phyloP scores from a whole-genome alignment of 2,797 vertebrate genomes.

The Epinephelus awoara region DNA sequence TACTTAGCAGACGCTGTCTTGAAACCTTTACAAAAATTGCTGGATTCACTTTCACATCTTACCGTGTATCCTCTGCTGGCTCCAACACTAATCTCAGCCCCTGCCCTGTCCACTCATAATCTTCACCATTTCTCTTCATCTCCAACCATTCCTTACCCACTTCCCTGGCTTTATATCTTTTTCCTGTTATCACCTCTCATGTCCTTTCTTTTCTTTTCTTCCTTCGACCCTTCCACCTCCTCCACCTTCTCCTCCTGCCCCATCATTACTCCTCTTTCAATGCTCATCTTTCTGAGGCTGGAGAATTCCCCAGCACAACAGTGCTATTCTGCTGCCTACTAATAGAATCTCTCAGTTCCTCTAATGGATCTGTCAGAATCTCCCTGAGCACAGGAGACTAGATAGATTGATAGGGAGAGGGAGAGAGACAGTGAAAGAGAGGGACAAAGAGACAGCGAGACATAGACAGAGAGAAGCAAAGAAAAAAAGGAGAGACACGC shows the following conservation, averaged over 20 bases:
- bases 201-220: constrained; percentile 56
- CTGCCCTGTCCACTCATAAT: constrained; percentile 35
- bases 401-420: constrained; percentile 73
- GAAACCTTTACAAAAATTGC: not conserved
- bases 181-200: constrained; percentile 64
- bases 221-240: constrained; percentile 65
- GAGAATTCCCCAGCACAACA: constrained; percentile 73
- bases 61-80: not conserved
- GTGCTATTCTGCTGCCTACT: constrained; percentile 75
- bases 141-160: constrained; percentile 25
- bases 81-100: constrained; percentile 27
- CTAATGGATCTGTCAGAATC: constrained; percentile 83
- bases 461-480: constrained; percentile 20
- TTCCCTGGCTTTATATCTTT: constrained; percentile 52
- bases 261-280: constrained; percentile 74
- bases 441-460: constrained; percentile 50
- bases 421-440: constrained; percentile 42
- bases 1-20: not conserved
- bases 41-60: not conserved
- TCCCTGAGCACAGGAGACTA: constrained; percentile 64
- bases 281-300: constrained; percentile 72
- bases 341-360: constrained; percentile 79
- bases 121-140: constrained; percentile 36
- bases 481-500: not conserved
- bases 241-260: constrained; percentile 54